Conservation (phyloP, 2,797 vertebrate species). For the Carduelis carduelis region DNA sequence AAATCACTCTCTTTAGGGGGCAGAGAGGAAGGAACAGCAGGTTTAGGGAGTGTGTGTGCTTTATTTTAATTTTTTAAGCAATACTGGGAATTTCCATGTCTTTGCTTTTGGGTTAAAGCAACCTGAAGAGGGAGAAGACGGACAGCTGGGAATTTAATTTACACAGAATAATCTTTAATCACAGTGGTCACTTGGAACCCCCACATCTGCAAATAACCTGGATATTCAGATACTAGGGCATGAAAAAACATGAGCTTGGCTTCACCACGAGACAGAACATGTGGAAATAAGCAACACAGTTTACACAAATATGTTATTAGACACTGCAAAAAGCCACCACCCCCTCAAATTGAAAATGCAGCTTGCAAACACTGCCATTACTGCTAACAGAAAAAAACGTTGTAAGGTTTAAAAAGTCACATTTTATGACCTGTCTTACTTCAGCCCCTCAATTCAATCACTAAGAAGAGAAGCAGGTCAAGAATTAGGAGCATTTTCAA, state of each 20-base stretch:
- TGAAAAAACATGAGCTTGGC: neutral
- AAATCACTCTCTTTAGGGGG: neutral
- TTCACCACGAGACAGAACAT: neutral
- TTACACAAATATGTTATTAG: neutral
- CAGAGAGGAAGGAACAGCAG: neutral
- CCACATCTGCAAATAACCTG: neutral
- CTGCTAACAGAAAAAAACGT: neutral
- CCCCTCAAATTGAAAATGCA: neutral
- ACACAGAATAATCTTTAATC: neutral
- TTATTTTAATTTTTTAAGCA: neutral
- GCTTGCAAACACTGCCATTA: neutral
- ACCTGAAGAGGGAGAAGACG: neutral
- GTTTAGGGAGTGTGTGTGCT: rapidly evolving
- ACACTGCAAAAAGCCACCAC: neutral
- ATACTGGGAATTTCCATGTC: neutral
- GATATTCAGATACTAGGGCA: neutral
- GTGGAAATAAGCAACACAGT: neutral
- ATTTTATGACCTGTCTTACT: neutral
- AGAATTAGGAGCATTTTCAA: neutral
- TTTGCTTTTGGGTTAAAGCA: neutral
- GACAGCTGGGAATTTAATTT: neutral
- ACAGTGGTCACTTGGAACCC: neutral
- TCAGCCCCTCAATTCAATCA: neutral
- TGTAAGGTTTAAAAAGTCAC: neutral
- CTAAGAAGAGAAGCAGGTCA: neutral